Evolutionary conservation across 2,888 invertebrate species (phyloP).

Genomic region (Euplagia quadripunctaria): DNA sequence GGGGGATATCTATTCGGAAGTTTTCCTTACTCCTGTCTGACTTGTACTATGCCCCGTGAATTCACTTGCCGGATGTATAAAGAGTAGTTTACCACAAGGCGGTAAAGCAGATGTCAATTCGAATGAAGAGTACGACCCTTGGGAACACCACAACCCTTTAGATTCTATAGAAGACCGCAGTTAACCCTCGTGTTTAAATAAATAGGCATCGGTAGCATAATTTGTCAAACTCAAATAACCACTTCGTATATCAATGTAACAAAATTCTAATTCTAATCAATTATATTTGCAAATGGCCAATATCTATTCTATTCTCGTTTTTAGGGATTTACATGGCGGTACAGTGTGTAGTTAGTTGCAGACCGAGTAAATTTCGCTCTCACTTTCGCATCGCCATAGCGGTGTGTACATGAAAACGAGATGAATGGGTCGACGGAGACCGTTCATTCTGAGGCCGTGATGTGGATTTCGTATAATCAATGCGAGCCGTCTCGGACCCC

Average conservation of each 20-base stretch:
- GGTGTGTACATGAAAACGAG: conserved; percentile 85
- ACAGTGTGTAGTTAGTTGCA: conserved; percentile 78
- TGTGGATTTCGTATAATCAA: conserved; percentile 86
- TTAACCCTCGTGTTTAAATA: not conserved
- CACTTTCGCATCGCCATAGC: conserved; percentile 85
- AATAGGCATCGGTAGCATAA: conserved; percentile 11
- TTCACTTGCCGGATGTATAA: not conserved
- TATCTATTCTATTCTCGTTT: conserved; percentile 74
- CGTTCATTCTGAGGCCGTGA: conserved; percentile 82
- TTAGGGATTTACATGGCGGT: conserved; percentile 70
- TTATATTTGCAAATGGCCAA: conserved; percentile 51
- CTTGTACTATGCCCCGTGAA: not conserved
- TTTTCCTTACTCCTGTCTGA: not conserved
- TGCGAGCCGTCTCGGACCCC: conserved; percentile 77
- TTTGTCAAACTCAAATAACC: conserved; percentile 29
- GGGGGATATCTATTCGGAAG: not conserved
- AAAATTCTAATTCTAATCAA: conserved; percentile 56
- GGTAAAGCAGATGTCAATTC: not conserved
- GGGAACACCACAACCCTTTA: not conserved
- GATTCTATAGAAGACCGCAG: not conserved
- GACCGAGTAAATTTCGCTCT: conserved; percentile 84
- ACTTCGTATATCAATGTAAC: conserved; percentile 15
- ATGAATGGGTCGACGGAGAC: conserved; percentile 84
- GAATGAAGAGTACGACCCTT: not conserved
- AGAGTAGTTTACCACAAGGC: too few relatives aligned